These are phyloP conservation scores for Strix occidentalis DNA, from an alignment of 2,797 vertebrate species.

Conservation along the genomic window DNA sequence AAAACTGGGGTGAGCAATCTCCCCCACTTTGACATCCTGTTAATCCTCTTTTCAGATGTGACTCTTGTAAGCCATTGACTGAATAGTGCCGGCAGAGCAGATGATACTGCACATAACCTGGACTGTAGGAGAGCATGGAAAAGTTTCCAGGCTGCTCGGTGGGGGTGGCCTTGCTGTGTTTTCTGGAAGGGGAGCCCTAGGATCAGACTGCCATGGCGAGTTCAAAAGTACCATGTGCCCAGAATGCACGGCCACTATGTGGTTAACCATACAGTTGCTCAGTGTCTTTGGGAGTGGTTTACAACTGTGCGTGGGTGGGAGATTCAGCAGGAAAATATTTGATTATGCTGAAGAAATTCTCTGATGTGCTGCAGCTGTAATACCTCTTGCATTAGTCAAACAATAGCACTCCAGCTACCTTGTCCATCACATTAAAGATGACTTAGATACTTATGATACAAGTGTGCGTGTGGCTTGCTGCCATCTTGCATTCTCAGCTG, in stretches of 20 bases:
- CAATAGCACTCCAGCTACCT: conserved; percentile 38
- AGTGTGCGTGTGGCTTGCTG: conserved; percentile 1
- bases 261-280: conserved; percentile 11
- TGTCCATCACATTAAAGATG: background rate
- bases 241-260: background rate
- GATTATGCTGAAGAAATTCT: conserved; percentile 49
- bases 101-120: background rate
- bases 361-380: conserved; percentile 65
- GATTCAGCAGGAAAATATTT: conserved; percentile 68
- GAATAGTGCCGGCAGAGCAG: background rate
- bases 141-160: background rate
- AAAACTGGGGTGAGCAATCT: background rate
- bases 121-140: background rate
- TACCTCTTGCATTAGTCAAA: conserved; percentile 44
- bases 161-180: background rate
- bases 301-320: conserved; percentile 24
- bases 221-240: background rate
- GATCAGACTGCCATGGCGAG: background rate
- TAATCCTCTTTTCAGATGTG: background rate
- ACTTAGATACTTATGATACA: background rate
- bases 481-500: background rate
- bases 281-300: conserved; percentile 47
- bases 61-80: background rate
- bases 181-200: background rate
- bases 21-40: background rate